Conservation (phyloP, 2,888 invertebrate genomes). For the Cynaeus angustus region DNA sequence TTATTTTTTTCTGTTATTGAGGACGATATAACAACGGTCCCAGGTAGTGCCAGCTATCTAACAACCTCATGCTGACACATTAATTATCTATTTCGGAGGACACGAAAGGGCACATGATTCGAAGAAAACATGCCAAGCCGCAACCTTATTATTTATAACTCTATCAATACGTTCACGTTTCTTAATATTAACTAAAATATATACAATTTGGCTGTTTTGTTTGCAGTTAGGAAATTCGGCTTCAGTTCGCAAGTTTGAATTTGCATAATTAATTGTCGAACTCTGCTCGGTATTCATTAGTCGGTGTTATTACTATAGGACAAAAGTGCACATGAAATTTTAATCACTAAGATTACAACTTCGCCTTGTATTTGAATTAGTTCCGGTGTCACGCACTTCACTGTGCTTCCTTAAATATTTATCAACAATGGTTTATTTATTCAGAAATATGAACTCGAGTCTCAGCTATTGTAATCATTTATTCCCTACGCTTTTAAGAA, state of each 20-base stretch:
- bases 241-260: too few species aligned
- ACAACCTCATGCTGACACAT: not conserved
- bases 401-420: not conserved
- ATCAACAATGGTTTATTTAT: slow-evolving; percentile 3
- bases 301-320: too few species aligned
- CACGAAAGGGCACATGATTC: slow-evolving; percentile 13
- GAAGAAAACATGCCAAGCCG: slow-evolving; percentile 17
- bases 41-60: slow-evolving; percentile 25
- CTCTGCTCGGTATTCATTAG: too few species aligned
- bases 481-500: slow-evolving; percentile 3
- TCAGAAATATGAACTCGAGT: slow-evolving; percentile 1
- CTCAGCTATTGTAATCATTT: not conserved
- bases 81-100: slow-evolving; percentile 19
- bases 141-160: slow-evolving; percentile 1
- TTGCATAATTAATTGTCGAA: too few species aligned
- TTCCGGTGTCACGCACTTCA: slow-evolving; percentile 7
- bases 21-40: slow-evolving; percentile 11
- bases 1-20: not conserved
- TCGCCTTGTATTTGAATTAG: not conserved
- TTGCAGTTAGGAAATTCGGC: too few species aligned
- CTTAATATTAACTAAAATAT: too few species aligned
- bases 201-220: too few species aligned
- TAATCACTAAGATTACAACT: not conserved
- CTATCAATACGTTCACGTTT: too few species aligned
- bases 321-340: not conserved